Base-by-base conservation (phyloP, 1,140 invertebrate species). In the Lordiphosa mommai region DNA sequence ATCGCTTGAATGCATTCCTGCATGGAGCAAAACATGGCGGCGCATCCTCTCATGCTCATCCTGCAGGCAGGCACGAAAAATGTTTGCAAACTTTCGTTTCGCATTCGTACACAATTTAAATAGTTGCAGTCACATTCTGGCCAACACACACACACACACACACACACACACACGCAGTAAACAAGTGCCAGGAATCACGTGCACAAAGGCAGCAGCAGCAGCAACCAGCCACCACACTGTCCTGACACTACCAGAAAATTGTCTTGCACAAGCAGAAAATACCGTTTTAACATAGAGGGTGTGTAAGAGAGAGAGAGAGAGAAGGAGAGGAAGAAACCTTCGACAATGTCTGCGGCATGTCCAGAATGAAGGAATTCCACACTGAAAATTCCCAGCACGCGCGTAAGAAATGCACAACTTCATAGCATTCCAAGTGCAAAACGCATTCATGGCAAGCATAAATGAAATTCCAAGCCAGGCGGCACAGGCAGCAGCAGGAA, bases 391-490 rank as follows among this genome's bases (percentile, higher is more conserved):
- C 77, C 32, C 63, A 59, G 77, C 72, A 82, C 77, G 77, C 77
- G 77, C 76, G 52, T 63, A 82, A 84, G 72, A 82, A 82, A 82
- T 82, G 77, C 77, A 82, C 77, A 84, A 82, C 77, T 82, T 64
- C 63, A 77, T 65, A 51, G 72, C 63, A 82, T 84, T 72, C 77
- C 77, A 84, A 74, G 77, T 69, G 63, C 68, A 82, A 67, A 61
- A 84, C 77, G 66, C 77, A 84, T 76, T 84, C 61, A 72, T 68
- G 76, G 76, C 56, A 61, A 57, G 64, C 76, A 82, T 82, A 84
- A 82, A 76, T 84, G 63, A 70, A 84, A 82, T 82, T 72, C 64
- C 77, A 65, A 29, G 58, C 23, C 73, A 61, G 48, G 47, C 43
- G 32, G 33, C 8, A 8, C n/a, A 34, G 41, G 49, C 46, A 67